Percentiles rank a stretch among this genome's conserved stretches.
These are phyloP conservation scores for Leistus spinibarbis DNA, from an alignment of 2,888 invertebrate species.

Conservation along the genomic window DNA sequence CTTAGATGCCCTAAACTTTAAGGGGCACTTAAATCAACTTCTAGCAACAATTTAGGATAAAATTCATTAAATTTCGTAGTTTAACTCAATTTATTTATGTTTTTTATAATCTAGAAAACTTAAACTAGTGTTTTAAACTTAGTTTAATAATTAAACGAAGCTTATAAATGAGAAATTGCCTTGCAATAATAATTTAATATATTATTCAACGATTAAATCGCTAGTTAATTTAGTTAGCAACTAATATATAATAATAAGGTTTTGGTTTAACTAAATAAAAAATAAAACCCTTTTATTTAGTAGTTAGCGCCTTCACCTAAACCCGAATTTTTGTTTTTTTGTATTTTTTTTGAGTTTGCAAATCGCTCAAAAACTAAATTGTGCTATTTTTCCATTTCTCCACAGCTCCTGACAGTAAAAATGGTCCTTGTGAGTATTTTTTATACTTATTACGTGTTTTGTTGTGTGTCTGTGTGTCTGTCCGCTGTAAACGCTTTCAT, in stretches of 20 bases:
- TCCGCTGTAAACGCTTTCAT: constrained; percentile 31
- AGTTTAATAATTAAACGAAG: too few species aligned
- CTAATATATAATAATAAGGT: neutral
- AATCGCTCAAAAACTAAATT: neutral
- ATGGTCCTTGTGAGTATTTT: constrained; percentile 86
- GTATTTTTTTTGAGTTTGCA: neutral
- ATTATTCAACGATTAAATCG: neutral
- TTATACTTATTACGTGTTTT: constrained; percentile 43
- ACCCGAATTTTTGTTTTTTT: neutral
- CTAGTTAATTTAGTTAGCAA: constrained; percentile 24
- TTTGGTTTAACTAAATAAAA: constrained; percentile 13
- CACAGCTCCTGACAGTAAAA: constrained; percentile 86
- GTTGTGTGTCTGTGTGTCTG: constrained; percentile 26
- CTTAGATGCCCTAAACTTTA: neutral
- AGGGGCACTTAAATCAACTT: too few species aligned
- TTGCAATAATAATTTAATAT: constrained; percentile 22
- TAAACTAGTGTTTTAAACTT: too few species aligned
- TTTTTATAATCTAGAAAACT: too few species aligned
- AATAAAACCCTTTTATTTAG: neutral
- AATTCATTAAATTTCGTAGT: too few species aligned
- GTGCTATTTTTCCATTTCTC: constrained; percentile 49
- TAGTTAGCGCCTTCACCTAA: neutral
- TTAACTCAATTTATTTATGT: too few species aligned
- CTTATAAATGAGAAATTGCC: constrained; percentile 1
- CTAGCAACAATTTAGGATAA: too few species aligned